phyloP scores from a whole-genome alignment of 1,140 invertebrate genomes.

The Chelonus insularis region DNA sequence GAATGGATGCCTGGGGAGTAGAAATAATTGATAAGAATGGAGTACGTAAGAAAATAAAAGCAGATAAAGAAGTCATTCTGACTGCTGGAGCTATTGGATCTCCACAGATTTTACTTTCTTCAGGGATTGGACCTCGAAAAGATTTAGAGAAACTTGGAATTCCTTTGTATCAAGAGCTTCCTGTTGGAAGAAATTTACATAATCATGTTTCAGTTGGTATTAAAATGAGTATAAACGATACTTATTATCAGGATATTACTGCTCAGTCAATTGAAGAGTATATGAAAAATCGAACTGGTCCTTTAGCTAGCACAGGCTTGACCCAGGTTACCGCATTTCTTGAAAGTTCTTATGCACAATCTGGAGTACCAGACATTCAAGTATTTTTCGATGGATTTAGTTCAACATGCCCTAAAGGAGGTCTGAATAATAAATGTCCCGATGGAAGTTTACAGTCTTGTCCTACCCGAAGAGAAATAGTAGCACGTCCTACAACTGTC shows the following conservation, averaged over 20 bases:
- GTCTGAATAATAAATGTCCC: constrained; percentile 47
- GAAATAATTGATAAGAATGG: constrained; percentile 62
- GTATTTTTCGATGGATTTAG: constrained; percentile 57
- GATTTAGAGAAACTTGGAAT: constrained; percentile 61
- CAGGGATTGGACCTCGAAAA: constrained; percentile 68
- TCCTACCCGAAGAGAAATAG: constrained; percentile 43
- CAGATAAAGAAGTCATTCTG: constrained; percentile 67
- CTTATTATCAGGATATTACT: constrained; percentile 45
- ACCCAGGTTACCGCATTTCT: constrained; percentile 58
- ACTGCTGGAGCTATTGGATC: constrained; percentile 71
- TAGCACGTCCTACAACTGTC: constrained; percentile 48
- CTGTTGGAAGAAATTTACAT: constrained; percentile 65
- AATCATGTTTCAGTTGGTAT: constrained; percentile 59
- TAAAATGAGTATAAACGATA: constrained; percentile 51
- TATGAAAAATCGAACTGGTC: constrained; percentile 49
- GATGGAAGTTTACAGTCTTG: constrained; percentile 41
- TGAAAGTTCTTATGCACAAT: constrained; percentile 44
- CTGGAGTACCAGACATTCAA: constrained; percentile 47
- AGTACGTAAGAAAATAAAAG: constrained; percentile 37
- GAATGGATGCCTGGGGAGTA: constrained; percentile 63
- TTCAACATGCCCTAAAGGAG: constrained; percentile 47
- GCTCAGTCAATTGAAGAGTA: constrained; percentile 51
- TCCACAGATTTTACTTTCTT: constrained; percentile 70
- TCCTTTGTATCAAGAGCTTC: constrained; percentile 57
- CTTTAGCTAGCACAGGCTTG: constrained; percentile 56